Conservation (phyloP, 2,797 vertebrate genomes). For the Spea hammondii region DNA sequence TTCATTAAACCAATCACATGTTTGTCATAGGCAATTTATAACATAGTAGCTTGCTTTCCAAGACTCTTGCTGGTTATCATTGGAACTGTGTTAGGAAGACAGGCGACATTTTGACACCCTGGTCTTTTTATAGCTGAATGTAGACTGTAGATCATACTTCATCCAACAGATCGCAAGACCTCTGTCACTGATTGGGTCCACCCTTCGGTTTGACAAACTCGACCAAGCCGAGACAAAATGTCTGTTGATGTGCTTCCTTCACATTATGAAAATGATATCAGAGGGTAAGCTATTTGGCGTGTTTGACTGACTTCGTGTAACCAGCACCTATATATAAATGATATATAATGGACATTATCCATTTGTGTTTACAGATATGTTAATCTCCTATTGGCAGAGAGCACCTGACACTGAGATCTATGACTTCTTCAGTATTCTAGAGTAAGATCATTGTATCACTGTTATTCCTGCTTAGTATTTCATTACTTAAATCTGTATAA, state of each 20-base stretch:
- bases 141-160: conserved; percentile 25
- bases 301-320: conserved; percentile 16
- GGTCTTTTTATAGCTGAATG: too few relatives aligned
- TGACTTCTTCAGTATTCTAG: conserved; percentile 97
- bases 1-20: too few relatives aligned
- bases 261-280: conserved; percentile 98
- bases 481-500: neutral
- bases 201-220: conserved; percentile 94
- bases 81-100: too few relatives aligned
- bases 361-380: conserved; percentile 76
- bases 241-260: conserved; percentile 95
- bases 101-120: too few relatives aligned
- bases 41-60: too few relatives aligned
- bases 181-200: conserved; percentile 92
- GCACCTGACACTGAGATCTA: conserved; percentile 92
- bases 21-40: too few relatives aligned
- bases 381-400: conserved; percentile 94
- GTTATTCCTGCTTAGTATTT: neutral
- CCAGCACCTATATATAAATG: neutral
- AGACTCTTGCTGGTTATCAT: too few relatives aligned
- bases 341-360: neutral
- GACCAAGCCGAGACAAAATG: conserved; percentile 96
- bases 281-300: conserved; percentile 74
- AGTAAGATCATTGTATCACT: conserved; percentile 79
- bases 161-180: conserved; percentile 85